Evolutionary conservation across 2,797 vertebrate species (phyloP).

Genomic region (Melanotaenia trifasciata): DNA sequence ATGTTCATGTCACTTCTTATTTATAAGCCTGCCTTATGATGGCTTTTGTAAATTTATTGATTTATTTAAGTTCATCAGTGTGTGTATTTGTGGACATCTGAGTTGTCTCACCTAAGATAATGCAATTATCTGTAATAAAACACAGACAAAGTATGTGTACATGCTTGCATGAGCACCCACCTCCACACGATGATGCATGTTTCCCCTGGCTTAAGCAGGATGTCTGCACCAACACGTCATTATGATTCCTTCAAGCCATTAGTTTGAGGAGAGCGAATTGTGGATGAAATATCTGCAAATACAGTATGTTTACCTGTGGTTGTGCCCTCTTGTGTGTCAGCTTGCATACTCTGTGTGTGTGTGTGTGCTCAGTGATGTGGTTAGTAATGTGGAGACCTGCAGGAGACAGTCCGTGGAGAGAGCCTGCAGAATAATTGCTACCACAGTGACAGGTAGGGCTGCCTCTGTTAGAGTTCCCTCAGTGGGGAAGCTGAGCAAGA

Average conservation of each 20-base stretch:
- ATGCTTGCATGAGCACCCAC: conserved; percentile 38
- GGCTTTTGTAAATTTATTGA: conserved; percentile 55
- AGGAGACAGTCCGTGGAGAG: conserved; percentile 77
- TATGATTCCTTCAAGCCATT: conserved; percentile 69
- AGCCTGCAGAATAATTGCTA: conserved; percentile 84
- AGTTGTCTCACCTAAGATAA: conserved; percentile 43
- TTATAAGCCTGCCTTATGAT: conserved; percentile 38
- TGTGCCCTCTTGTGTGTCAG: conserved; percentile 58
- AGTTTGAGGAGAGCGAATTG: conserved; percentile 60
- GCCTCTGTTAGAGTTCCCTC: conserved; percentile 77
- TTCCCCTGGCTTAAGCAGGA: conserved; percentile 68
- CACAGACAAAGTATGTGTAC: conserved; percentile 41
- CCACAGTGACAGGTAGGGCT: conserved; percentile 84
- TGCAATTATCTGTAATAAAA: conserved; percentile 54
- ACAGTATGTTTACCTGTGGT: conserved; percentile 49
- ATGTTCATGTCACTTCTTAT: conserved; percentile 40
- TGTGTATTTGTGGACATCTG: conserved; percentile 36
- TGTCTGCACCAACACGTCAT: conserved; percentile 72
- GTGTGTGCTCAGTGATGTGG: conserved; percentile 74
- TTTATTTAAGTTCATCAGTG: conserved; percentile 44
- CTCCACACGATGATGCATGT: conserved; percentile 54
- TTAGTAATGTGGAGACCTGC: conserved; percentile 81
- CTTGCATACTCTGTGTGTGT: conserved; percentile 45
- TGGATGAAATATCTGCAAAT: conserved; percentile 64
- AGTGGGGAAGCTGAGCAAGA: conserved; percentile 55